These are phyloP conservation scores for Chanos chanos DNA, from an alignment of 2,797 vertebrate genomes.

Conservation along the genomic window DNA sequence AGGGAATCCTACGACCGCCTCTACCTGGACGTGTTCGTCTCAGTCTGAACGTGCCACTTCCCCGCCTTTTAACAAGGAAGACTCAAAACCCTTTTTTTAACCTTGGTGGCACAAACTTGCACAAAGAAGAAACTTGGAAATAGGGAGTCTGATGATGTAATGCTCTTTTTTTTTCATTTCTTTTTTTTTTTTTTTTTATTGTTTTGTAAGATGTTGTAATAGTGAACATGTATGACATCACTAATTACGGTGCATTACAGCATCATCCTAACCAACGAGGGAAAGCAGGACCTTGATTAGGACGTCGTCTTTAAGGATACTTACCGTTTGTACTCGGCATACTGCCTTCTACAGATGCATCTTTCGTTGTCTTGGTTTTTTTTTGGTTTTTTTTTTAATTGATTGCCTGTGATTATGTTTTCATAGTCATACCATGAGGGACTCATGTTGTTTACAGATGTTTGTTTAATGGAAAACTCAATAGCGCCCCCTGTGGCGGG, in stretches of 20 bases:
- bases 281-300: constrained; percentile 6
- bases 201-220: constrained; percentile 26
- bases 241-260: constrained; percentile 34
- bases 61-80: constrained; percentile 43
- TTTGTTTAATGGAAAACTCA: constrained; percentile 32
- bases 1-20: constrained; percentile 96
- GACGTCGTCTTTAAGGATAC: constrained; percentile 19
- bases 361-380: constrained; percentile 6
- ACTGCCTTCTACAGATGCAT: constrained; percentile 20
- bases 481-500: background rate
- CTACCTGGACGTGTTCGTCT: constrained; percentile 94
- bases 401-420: constrained; percentile 32
- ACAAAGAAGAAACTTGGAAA: constrained; percentile 56
- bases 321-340: constrained; percentile 37
- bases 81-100: constrained; percentile 41
- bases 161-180: constrained; percentile 21
- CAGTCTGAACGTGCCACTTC: constrained; percentile 69
- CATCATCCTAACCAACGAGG: constrained; percentile 24
- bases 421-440: constrained; percentile 25
- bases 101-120: constrained; percentile 64
- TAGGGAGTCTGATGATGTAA: constrained; percentile 4
- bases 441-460: constrained; percentile 42
- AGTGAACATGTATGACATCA: constrained; percentile 34
- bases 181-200: constrained; percentile 13
- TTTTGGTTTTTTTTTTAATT: constrained; percentile 35